Percentiles rank a stretch among this genome's conserved stretches.
Evolutionary conservation across 1,140 invertebrate species (phyloP).

Genomic region (Hyles euphorbiae): DNA sequence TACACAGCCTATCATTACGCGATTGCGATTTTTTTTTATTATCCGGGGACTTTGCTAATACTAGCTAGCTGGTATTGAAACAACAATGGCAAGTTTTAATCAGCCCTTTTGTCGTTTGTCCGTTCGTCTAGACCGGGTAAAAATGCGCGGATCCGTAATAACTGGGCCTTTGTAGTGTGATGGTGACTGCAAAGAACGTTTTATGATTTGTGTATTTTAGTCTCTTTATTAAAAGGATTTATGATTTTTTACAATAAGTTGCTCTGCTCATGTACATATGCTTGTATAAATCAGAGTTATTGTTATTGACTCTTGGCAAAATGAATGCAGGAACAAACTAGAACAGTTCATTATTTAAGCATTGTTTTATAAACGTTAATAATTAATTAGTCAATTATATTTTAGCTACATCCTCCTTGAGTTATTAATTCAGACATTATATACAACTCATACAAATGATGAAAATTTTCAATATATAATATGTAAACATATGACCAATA

Average conservation of each 20-base stretch:
- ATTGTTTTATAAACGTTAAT: no score
- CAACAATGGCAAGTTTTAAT: conserved; percentile 70
- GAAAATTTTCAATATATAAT: no score
- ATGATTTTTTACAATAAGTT: background rate
- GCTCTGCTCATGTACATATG: no score
- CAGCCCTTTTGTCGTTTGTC: conserved; percentile 63
- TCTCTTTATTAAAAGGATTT: background rate
- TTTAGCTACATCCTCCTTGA: no score
- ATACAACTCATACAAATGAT: no score
- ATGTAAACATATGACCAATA: no score
- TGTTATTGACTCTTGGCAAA: no score
- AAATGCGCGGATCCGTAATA: conserved; percentile 47
- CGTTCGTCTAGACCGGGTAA: conserved; percentile 59
- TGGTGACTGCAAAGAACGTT: conserved; percentile 1
- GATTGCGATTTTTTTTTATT: conserved; percentile 21
- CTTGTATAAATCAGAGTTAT: no score
- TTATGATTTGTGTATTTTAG: background rate
- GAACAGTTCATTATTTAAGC: no score
- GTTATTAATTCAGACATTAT: no score
- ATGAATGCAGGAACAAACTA: no score
- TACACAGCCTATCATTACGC: conserved; percentile 13
- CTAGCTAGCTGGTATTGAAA: conserved; percentile 45
- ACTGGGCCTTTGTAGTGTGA: conserved; percentile 9
- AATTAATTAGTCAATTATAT: no score
- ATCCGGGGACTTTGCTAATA: conserved; percentile 25